Evolutionary conservation across 2,113 vertebrate species (phyloP).

Genomic region (Phaethornis superciliosus): DNA sequence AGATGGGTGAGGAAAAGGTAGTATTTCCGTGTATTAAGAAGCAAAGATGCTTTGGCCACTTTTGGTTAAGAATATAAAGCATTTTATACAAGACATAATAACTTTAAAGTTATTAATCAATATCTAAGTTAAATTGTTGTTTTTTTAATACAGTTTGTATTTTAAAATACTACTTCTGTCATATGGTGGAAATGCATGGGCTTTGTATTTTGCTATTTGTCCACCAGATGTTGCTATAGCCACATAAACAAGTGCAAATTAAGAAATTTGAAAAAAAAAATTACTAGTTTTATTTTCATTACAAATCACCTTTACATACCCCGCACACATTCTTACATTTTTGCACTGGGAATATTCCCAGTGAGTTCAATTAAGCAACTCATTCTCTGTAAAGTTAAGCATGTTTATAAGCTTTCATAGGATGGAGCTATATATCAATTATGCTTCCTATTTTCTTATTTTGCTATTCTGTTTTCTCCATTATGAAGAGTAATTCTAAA

Average conservation of each 20-base stretch:
- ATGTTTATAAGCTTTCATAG: neutral
- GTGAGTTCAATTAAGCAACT: neutral
- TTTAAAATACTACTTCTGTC: neutral
- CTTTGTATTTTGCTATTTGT: neutral
- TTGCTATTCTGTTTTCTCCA: neutral
- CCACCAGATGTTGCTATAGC: conserved; percentile 72
- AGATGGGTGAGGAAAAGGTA: neutral
- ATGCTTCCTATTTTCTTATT: neutral
- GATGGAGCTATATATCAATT: neutral
- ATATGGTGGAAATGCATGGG: neutral
- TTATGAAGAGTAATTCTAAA: neutral
- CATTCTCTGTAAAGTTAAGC: neutral
- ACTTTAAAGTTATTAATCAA: neutral
- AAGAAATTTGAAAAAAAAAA: neutral
- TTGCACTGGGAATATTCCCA: neutral
- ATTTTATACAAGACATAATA: neutral
- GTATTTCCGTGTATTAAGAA: neutral
- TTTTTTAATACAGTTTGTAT: neutral
- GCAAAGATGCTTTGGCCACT: neutral
- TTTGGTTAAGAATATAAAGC: neutral
- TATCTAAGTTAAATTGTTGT: neutral
- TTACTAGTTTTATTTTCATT: neutral
- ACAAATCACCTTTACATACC: neutral
- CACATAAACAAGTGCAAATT: conserved; percentile 3
- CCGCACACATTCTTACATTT: neutral